Evolutionary conservation across 2,113 vertebrate species (phyloP).

Genomic region (Leptobrachium leishanense): DNA sequence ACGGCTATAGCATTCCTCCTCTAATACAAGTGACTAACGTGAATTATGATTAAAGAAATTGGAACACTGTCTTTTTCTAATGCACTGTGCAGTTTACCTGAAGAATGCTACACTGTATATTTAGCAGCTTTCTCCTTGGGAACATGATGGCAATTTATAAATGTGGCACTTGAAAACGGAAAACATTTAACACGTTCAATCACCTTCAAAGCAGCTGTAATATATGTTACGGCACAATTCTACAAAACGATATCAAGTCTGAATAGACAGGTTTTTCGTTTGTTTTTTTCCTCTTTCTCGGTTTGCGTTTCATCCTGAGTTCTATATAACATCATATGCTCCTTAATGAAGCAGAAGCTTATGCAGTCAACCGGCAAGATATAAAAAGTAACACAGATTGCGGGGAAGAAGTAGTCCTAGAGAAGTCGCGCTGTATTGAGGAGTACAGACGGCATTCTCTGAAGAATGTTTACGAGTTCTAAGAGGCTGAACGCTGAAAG

Average conservation of each 20-base stretch:
- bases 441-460: no score
- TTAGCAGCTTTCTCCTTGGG: conserved; percentile 1
- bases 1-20: no score
- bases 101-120: conserved; percentile 12
- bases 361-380: conserved; percentile 19
- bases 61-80: background rate
- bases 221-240: background rate
- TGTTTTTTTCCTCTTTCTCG: background rate
- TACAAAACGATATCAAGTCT: conserved; percentile 28
- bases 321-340: conserved; percentile 28
- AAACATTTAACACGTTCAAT: conserved; percentile 16
- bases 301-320: conserved; percentile 21
- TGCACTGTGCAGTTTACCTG: conserved; percentile 5
- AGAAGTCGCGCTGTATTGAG: no score
- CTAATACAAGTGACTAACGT: background rate
- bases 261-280: background rate
- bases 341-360: conserved; percentile 31
- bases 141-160: conserved; percentile 21
- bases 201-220: conserved; percentile 11
- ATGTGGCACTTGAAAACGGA: background rate
- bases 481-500: no score
- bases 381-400: conserved; percentile 13
- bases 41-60: background rate
- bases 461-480: no score
- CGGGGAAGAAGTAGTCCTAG: background rate